Percentiles rank a stretch among this genome's conserved stretches.
Conservation (phyloP, 2,888 invertebrate species). For the Gnatocerus cornutus region DNA sequence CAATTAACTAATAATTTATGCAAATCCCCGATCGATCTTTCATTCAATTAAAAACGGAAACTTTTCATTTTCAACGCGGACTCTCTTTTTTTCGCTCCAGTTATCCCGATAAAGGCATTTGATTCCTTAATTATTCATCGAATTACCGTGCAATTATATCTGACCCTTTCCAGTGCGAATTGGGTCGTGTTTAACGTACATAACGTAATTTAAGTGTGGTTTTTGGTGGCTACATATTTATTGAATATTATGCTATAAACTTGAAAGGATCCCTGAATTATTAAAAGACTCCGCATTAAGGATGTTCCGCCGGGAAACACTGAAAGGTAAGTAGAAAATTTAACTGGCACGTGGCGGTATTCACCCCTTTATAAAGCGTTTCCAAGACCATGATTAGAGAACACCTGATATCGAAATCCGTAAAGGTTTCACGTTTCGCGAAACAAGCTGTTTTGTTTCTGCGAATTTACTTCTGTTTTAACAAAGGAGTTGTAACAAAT, state of each 20-base stretch:
- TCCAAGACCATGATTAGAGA: constrained; percentile 21
- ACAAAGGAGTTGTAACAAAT: too few species aligned
- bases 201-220: constrained; percentile 41
- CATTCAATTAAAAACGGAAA: too few species aligned
- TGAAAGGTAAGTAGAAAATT: constrained; percentile 46
- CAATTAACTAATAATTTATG: too few species aligned
- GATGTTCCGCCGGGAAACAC: constrained; percentile 41
- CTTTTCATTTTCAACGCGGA: too few species aligned
- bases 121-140: constrained; percentile 12
- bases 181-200: background rate
- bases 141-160: constrained; percentile 22
- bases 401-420: constrained; percentile 24
- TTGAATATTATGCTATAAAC: constrained; percentile 52
- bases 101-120: too few species aligned
- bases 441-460: too few species aligned
- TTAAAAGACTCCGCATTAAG: constrained; percentile 48
- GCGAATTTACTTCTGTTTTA: too few species aligned
- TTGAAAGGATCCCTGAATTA: constrained; percentile 52
- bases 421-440: too few species aligned
- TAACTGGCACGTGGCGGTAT: constrained; percentile 34
- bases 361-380: constrained; percentile 20
- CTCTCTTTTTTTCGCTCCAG: too few species aligned
- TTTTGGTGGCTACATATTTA: constrained; percentile 47
- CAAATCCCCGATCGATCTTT: too few species aligned
- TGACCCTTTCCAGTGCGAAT: background rate